Conservation (phyloP, 2,113 vertebrate species). For the Perognathus longimembris region DNA sequence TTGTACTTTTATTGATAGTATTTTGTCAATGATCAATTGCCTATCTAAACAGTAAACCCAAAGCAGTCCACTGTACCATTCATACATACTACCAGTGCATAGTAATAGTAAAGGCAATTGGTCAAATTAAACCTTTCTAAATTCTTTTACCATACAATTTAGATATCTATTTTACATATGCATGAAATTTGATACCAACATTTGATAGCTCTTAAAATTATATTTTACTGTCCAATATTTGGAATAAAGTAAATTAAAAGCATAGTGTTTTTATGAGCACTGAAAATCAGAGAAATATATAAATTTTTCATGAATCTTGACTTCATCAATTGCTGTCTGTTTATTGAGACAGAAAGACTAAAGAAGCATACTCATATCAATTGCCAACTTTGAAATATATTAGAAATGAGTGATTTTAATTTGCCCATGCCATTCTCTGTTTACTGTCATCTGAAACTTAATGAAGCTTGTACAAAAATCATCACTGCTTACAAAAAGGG, state of each 20-base stretch:
- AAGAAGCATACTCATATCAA: background rate
- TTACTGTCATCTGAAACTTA: background rate
- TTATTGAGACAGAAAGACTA: background rate
- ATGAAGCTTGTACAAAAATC: constrained; percentile 37
- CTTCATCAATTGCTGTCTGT: background rate
- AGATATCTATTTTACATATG: background rate
- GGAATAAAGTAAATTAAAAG: background rate
- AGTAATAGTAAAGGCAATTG: background rate
- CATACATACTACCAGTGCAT: no score
- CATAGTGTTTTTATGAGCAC: background rate
- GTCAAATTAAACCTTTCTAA: background rate
- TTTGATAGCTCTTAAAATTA: background rate
- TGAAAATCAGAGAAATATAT: background rate
- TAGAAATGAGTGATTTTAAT: constrained; percentile 6
- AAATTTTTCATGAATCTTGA: background rate
- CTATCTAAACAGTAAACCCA: no score
- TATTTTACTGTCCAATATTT: background rate
- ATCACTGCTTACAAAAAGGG: constrained; percentile 41
- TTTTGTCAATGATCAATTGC: no score
- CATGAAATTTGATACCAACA: background rate
- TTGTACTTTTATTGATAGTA: no score
- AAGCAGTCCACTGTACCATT: no score
- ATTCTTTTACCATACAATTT: background rate
- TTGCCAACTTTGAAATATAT: background rate
- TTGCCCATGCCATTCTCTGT: background rate